Conservation (phyloP, 1,140 invertebrate genomes). For the Hirudo medicinalis region DNA sequence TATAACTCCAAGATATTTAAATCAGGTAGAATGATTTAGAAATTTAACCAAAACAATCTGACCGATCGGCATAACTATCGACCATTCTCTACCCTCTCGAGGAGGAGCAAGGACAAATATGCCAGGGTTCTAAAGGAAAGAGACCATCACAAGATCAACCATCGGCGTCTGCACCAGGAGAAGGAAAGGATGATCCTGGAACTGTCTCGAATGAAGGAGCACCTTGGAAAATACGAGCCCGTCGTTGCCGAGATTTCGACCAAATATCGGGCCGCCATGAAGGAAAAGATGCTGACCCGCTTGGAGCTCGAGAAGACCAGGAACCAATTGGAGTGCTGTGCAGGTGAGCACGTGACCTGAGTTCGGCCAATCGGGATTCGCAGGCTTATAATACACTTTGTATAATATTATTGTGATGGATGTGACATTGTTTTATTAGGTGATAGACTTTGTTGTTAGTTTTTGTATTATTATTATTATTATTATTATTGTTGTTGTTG, state of each 20-base stretch:
- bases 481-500: no score
- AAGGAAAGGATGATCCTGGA: conserved; percentile 40
- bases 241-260: conserved; percentile 35
- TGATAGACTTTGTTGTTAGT: no score
- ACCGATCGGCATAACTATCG: background rate
- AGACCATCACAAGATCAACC: conserved; percentile 42
- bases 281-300: conserved; percentile 39
- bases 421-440: no score
- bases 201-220: conserved; percentile 38
- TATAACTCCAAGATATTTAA: conserved; percentile 18
- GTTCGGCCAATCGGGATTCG: background rate
- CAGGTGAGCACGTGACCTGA: background rate
- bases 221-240: conserved; percentile 37
- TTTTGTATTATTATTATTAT: no score
- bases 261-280: conserved; percentile 36
- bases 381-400: background rate
- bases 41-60: background rate
- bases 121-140: conserved; percentile 40
- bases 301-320: conserved; percentile 28
- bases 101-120: conserved; percentile 40
- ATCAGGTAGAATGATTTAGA: background rate
- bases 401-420: background rate
- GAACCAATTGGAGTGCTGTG: background rate
- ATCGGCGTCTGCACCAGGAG: conserved; percentile 41
- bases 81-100: conserved; percentile 18